Base-by-base conservation (phyloP, 2,797 vertebrate genomes). In the Argentina silus region DNA sequence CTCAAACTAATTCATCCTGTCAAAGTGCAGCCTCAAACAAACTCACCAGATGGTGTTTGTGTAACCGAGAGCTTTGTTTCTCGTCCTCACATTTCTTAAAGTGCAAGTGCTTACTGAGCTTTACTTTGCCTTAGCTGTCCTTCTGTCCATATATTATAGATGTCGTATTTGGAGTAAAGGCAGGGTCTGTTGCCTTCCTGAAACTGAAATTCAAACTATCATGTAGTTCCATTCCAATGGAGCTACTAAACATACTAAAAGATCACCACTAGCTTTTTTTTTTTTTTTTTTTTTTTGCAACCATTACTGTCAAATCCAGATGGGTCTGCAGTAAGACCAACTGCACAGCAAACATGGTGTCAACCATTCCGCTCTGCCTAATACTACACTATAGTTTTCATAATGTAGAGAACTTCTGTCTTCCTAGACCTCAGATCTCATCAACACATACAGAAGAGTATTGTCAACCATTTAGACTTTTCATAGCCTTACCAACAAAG, bases 1-100 rank as follows among this genome's bases (percentile, higher is more conserved):
- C 88, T 90, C 88, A 88, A 73, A 90, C 84, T 91, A 91, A 92
- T 90, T 93, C 83, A 78, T 88, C 85, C 89, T 89, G 91, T 93
- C 89, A 90, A 90, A 87, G 89, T 90, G 86, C 81, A 84, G 79
- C 81, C 69, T 73, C 27, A 67, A 36, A 85, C 82, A 90, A 91
- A 88, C 80, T 76, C 72, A 86, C 71, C 93, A 94, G 91, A 93
- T 94, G 93, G 91, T 92, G 90, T 93, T 92, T 91, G 85, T 87
- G 85, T 85, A 88, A 90, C 76, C 75, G 72, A 79, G 82, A 81
- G 78, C 83, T 90, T 89, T 85, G 81, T 89, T 89, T 86, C 85
- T 73, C 57, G 12, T 62, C 75, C 79, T 67, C 77, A 73, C 69
- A 47, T 78, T 77, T 79, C 55, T 48, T 68, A 77, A 77, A 86